Base-by-base conservation (phyloP, 2,888 invertebrate species). In the Dichetophora obliterata region DNA sequence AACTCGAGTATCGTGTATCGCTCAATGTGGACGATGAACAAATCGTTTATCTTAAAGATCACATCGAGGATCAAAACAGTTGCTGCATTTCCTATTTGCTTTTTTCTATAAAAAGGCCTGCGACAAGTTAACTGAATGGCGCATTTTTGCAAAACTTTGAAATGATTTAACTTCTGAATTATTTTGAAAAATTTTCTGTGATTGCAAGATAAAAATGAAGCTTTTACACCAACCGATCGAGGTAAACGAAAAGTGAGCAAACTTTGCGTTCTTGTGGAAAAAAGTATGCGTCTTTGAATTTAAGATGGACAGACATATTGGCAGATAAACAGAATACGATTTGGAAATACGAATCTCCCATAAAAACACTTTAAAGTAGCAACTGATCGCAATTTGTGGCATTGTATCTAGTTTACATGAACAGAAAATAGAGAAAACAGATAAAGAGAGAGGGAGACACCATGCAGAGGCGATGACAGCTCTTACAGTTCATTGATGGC, bases 391-490 rank as follows among this genome's bases (percentile, higher is more conserved):
- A 72, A 72, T 72, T 72, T 61, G 69, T 57, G 68, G 68, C 72
- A 72, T 48, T 63, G 48, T 84, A 82, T 78, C 81, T 82, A 84
- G 79, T 63, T 59, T 27, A 69, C 27, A 74, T 27, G 71, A 3
- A 34, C 27, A 52, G n/a, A 37, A 37, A 11, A 48, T 0, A 75
- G 50, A 68, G 57, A 65, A 16, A 43, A 52, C 3, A 9, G 48
- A 57, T 16, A 34, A 6, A 31, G 34, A 19, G n/a, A 11, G 34
- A 8, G 24, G 73, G 57, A 61, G 31, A 48, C 69, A 65, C 63
- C 71, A 59, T 63, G 24, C 65, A 43, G 43, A 68, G 81, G 84
- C 84, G 85, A 84, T 81, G 85, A 85, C 85, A 85, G 85, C 85
- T 84, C 81, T 78, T 82, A 84, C 82, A 84, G 84, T 85, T 84